Evolutionary conservation across 2,888 invertebrate species (phyloP), one percentile per base, ranked within the genome.

Genomic region (Laothoe populi): DNA sequence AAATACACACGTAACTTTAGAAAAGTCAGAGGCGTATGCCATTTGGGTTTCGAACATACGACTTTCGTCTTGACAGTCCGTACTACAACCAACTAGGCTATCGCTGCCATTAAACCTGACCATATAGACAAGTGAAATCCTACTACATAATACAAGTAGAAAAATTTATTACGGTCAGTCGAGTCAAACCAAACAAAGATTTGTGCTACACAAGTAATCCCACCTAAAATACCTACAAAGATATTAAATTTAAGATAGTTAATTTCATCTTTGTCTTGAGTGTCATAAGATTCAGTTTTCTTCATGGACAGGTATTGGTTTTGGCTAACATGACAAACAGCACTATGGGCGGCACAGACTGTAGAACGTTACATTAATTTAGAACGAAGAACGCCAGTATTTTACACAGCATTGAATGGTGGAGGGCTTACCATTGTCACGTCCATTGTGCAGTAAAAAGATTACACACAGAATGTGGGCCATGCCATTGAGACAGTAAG

Each of bases 391-490:
- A 70, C 64, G 69, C 72, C 81, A 78, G 81, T 84, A 84, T 86
- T 86, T 86, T 84, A 83, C 79, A 82, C 71, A 74, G 74, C 64
- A 71, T 78, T 86, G 79, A 87, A 89, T 87, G 79, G 84, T 81
- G 78, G 85, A 84, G 81, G 78, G 75, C 73, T 73, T 66, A 65
- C 84, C 70, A 79, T 90, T 92, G 91, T 90, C 84, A 81, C 70
- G 69, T 64, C 69, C 65, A 84, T 90, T 88, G 88, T 91, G 64
- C 80, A 83, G 70, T 86, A 86, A 88, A 90, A 90, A 90, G 86
- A 84, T 87, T 84, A 87, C 80, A 86, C 83, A 79, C 85, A 81
- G 86, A 88, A 90, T 90, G 84, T 88, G 87, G 87, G 84, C 86
- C 84, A 84, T 62, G 73, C 88, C 87, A 89, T 92, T 91, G 88